Evolutionary conservation across 1,140 invertebrate genomes (phyloP).

Genomic region (Caligus rogercresseyi): DNA sequence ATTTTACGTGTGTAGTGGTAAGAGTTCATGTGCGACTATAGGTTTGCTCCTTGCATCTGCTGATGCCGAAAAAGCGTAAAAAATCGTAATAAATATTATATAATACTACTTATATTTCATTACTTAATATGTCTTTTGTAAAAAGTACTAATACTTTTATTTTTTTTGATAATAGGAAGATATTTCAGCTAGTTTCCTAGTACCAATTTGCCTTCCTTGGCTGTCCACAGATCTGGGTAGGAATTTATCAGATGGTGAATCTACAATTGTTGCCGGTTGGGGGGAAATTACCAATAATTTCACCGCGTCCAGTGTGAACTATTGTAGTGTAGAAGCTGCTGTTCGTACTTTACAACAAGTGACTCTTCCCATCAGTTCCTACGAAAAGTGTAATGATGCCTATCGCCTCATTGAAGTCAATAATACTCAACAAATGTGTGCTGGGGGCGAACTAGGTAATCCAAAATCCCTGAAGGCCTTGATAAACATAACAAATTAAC

Average conservation of each 20-base stretch:
- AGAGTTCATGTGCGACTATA: too few relatives aligned
- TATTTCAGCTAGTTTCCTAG: background rate
- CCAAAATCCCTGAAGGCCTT: background rate
- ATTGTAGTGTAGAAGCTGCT: background rate
- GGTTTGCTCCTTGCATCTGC: too few relatives aligned
- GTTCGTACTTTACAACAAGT: background rate
- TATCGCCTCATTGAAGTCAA: background rate
- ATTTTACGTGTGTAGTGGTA: too few relatives aligned
- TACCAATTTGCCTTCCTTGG: conserved; percentile 1
- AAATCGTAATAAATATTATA: too few relatives aligned
- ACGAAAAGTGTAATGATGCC: background rate
- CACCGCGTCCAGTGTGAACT: background rate
- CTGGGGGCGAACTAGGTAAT: background rate
- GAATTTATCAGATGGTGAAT: background rate
- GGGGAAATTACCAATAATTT: background rate
- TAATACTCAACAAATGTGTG: background rate
- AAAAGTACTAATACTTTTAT: too few relatives aligned
- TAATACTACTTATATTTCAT: too few relatives aligned
- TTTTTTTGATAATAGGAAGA: too few relatives aligned
- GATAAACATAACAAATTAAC: too few relatives aligned
- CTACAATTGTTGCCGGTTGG: background rate
- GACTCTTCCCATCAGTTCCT: background rate
- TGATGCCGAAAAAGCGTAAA: too few relatives aligned
- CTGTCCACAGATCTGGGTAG: background rate
- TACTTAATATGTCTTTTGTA: too few relatives aligned